These are phyloP conservation scores for Ormyrus labotus DNA, from an alignment of 2,888 invertebrate genomes.

Conservation along the genomic window DNA sequence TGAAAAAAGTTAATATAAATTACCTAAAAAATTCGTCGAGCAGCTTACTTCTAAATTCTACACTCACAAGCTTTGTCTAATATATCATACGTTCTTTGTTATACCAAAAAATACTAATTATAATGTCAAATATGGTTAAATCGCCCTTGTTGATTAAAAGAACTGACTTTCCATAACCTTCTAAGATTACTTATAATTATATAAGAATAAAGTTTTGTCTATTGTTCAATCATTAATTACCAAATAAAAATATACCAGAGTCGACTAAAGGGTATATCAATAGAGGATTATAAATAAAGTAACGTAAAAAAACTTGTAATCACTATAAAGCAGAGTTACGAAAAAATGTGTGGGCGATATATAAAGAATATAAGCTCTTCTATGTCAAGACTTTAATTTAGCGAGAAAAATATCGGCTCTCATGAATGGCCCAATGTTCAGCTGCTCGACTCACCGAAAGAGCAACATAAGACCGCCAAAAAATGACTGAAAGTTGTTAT, in stretches of 20 bases:
- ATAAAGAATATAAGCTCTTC: slow-evolving; percentile 53
- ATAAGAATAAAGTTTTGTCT: slow-evolving; percentile 43
- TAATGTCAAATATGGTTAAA: slow-evolving; percentile 32
- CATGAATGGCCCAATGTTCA: slow-evolving; percentile 52
- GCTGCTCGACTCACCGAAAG: slow-evolving; percentile 87
- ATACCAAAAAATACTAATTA: slow-evolving; percentile 45
- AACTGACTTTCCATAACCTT: slow-evolving; percentile 44
- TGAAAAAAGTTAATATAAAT: slow-evolving; percentile 44
- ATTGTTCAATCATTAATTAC: slow-evolving; percentile 36
- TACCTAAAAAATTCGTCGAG: slow-evolving; percentile 59
- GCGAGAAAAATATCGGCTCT: slow-evolving; percentile 41
- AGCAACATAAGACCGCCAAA: slow-evolving; percentile 93
- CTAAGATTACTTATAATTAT: slow-evolving; percentile 45
- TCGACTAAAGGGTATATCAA: slow-evolving; percentile 28
- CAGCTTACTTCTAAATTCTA: slow-evolving; percentile 61
- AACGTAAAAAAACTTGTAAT: slow-evolving; percentile 22
- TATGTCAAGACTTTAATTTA: slow-evolving; percentile 42
- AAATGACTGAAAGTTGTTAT: slow-evolving; percentile 97
- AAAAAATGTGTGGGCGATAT: slow-evolving; percentile 40
- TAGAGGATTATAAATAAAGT: slow-evolving; percentile 13
- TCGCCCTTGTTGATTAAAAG: slow-evolving; percentile 43
- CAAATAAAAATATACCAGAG: slow-evolving; percentile 28
- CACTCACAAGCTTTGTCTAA: slow-evolving; percentile 54
- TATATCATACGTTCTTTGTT: slow-evolving; percentile 47
- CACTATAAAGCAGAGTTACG: slow-evolving; percentile 47